These are phyloP conservation scores for Iselma pallidipennis DNA, from an alignment of 2,888 invertebrate genomes.

Conservation along the genomic window DNA sequence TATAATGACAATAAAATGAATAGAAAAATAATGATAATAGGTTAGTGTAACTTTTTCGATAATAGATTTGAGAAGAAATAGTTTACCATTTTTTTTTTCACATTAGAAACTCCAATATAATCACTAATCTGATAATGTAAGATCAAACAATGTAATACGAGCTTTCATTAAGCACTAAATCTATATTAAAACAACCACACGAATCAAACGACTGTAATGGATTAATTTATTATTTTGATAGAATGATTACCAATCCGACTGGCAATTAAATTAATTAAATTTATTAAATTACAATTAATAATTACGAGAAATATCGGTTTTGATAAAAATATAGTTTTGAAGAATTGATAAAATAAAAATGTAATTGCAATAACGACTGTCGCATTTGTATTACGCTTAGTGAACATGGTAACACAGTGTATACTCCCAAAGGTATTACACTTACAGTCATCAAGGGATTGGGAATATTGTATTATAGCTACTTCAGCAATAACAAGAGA, in stretches of 20 bases:
- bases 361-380: constrained; percentile 44
- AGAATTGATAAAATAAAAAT: constrained; percentile 4
- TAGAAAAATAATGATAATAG: constrained; percentile 32
- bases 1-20: neutral
- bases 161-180: constrained; percentile 20
- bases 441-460: constrained; percentile 44
- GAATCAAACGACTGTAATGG: constrained; percentile 13
- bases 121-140: constrained; percentile 23
- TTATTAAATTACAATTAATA: neutral
- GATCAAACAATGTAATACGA: constrained; percentile 23
- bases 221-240: constrained; percentile 19
- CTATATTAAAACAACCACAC: constrained; percentile 26
- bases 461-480: constrained; percentile 45
- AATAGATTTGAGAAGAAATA: neutral
- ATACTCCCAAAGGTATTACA: constrained; percentile 41
- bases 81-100: neutral
- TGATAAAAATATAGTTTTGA: neutral
- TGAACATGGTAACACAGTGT: constrained; percentile 46
- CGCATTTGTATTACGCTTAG: constrained; percentile 45
- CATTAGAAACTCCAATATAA: constrained; percentile 8
- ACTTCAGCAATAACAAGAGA: constrained; percentile 28
- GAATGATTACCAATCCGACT: constrained; percentile 10
- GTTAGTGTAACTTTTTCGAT: constrained; percentile 14
- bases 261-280: constrained; percentile 11
- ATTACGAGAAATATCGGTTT: neutral